phyloP scores from a whole-genome alignment of 2,888 invertebrate genomes.

The Folsomia manolachei region DNA sequence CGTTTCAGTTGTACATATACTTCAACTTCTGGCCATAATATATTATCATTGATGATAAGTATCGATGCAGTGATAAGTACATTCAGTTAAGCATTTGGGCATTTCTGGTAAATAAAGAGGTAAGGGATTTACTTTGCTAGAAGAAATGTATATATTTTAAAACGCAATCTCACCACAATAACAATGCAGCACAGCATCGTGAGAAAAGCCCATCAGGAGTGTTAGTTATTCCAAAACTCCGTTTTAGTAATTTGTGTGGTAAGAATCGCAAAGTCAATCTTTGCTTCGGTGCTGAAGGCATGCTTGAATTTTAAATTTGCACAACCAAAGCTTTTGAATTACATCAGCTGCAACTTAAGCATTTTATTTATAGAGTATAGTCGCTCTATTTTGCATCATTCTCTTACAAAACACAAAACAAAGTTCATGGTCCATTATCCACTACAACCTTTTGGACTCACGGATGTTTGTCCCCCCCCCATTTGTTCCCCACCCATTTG shows the following conservation, averaged over 20 bases:
- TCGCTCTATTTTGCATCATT: conserved; percentile 6
- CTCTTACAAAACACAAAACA: conserved; percentile 1
- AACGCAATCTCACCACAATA: no score
- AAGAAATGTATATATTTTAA: no score
- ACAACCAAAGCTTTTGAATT: conserved; percentile 11
- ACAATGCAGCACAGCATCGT: neutral
- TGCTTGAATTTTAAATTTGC: neutral
- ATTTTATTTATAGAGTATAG: neutral
- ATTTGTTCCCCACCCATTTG: no score
- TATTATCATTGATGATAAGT: no score
- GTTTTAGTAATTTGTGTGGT: conserved; percentile 29
- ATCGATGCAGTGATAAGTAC: no score
- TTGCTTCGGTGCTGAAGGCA: conserved; percentile 28
- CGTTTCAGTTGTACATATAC: neutral
- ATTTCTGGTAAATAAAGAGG: no score
- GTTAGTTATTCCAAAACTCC: neutral
- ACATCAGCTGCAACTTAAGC: neutral
- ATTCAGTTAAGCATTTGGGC: no score
- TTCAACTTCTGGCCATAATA: no score
- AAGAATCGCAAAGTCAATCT: conserved; percentile 48
- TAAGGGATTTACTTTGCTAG: no score
- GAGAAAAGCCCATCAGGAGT: conserved; percentile 4
- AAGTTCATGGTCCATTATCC: conserved; percentile 29
- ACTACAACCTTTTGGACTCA: neutral
- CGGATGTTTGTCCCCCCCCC: conserved; percentile 1